Percentiles rank a stretch among this genome's conserved stretches.
Evolutionary conservation across 2,888 invertebrate genomes (phyloP).

Genomic region (Allophyes oxyacanthae): DNA sequence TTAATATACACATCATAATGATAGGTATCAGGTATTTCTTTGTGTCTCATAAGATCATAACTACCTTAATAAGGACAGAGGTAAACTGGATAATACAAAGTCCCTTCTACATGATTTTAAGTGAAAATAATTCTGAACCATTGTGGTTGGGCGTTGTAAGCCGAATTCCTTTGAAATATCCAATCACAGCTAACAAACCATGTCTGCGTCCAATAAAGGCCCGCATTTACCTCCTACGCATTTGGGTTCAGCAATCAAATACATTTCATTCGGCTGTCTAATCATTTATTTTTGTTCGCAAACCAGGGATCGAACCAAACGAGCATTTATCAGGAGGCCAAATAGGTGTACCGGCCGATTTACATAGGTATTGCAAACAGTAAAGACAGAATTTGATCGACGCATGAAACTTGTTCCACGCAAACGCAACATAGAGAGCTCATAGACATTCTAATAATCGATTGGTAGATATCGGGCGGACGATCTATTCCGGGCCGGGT

Average conservation of each 20-base stretch:
- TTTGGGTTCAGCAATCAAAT: conserved; percentile 20
- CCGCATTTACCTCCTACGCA: conserved; percentile 42
- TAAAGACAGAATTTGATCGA: conserved; percentile 67
- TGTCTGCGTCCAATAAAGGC: conserved; percentile 39
- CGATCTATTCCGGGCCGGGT: conserved; percentile 83
- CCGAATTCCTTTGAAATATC: conserved; percentile 26
- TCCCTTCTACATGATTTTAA: too few relatives aligned
- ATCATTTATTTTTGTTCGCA: conserved; percentile 44
- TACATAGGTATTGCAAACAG: conserved; percentile 69
- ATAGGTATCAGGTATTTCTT: too few relatives aligned
- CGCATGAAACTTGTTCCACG: conserved; percentile 72
- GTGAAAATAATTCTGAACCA: background rate
- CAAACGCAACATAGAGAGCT: conserved; percentile 61
- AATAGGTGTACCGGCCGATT: conserved; percentile 56
- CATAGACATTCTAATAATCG: conserved; percentile 77
- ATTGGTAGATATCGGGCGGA: conserved; percentile 73
- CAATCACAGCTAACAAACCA: conserved; percentile 44
- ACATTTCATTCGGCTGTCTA: conserved; percentile 37
- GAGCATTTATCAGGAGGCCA: conserved; percentile 23
- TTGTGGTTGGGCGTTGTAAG: background rate
- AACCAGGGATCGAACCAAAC: conserved; percentile 31
- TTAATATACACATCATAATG: too few relatives aligned
- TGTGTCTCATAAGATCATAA: too few relatives aligned
- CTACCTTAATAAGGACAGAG: too few relatives aligned
- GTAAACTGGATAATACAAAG: too few relatives aligned